Evolutionary conservation across 2,113 vertebrate species (phyloP).

Genomic region (Mustelus asterias): DNA sequence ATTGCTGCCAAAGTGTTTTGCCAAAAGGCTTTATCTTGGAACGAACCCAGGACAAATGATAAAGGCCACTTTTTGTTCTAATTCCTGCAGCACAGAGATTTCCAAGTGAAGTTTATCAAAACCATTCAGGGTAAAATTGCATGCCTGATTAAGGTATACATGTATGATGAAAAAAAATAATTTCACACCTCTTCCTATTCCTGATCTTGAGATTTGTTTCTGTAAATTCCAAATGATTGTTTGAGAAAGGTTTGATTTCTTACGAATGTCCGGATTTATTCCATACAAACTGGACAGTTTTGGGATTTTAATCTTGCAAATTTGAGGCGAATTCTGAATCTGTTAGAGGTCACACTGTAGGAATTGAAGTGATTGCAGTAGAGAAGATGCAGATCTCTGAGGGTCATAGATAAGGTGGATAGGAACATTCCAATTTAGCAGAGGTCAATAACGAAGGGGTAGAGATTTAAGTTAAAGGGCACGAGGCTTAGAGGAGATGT

Average conservation of each 20-base stretch:
- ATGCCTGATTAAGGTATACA: not conserved
- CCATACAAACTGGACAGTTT: not conserved
- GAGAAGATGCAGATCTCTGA: too few relatives aligned
- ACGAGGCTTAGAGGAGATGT: too few relatives aligned
- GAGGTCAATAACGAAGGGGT: too few relatives aligned
- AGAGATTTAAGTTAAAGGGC: too few relatives aligned
- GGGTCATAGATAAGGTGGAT: too few relatives aligned
- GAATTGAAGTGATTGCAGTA: too few relatives aligned
- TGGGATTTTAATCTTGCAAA: not conserved
- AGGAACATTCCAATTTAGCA: too few relatives aligned
- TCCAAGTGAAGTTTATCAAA: not conserved
- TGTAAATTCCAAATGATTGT: not conserved
- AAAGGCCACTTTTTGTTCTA: not conserved
- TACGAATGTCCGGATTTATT: not conserved
- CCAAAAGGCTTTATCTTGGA: not conserved
- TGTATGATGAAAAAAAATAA: not conserved
- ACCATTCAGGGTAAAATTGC: not conserved
- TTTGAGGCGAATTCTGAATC: not conserved
- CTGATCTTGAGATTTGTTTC: not conserved
- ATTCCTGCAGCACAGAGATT: not conserved
- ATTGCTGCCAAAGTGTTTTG: not conserved
- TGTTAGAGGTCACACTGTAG: not conserved
- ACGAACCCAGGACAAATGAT: not conserved
- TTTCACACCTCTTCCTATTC: not conserved
- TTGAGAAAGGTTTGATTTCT: not conserved